phyloP scores from a whole-genome alignment of 2,113 vertebrate genomes.

The Austrofundulus limnaeus region DNA sequence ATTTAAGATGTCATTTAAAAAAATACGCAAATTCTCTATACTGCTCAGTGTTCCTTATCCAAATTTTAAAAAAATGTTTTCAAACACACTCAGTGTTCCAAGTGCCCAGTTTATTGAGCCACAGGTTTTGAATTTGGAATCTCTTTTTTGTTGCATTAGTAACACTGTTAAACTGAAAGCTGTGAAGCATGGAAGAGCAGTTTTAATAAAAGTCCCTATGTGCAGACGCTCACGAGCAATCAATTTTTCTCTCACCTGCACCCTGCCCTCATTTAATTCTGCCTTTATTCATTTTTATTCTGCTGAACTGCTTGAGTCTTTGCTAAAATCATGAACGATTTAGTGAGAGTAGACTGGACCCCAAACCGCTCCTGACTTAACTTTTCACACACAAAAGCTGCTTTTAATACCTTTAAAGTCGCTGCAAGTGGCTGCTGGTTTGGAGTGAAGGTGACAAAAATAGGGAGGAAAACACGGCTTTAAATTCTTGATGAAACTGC shows the following conservation, averaged over 20 bases:
- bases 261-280: slow-evolving; percentile 27
- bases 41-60: too few species aligned
- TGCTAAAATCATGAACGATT: slow-evolving; percentile 65
- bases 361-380: slow-evolving; percentile 68
- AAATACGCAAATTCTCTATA: too few species aligned
- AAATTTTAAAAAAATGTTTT: too few species aligned
- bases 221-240: slow-evolving; percentile 37
- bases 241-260: slow-evolving; percentile 38
- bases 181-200: slow-evolving; percentile 27
- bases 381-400: slow-evolving; percentile 68
- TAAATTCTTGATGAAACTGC: slow-evolving; percentile 77
- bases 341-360: slow-evolving; percentile 52
- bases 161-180: slow-evolving; percentile 6
- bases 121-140: slow-evolving; percentile 40
- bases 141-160: slow-evolving; percentile 33
- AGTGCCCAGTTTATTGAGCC: slow-evolving; percentile 24
- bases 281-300: slow-evolving; percentile 65
- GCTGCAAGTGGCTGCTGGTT: slow-evolving; percentile 40
- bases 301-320: slow-evolving; percentile 65
- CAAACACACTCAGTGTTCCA: slow-evolving; percentile 2
- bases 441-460: slow-evolving; percentile 64
- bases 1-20: too few species aligned
- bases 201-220: slow-evolving; percentile 22
- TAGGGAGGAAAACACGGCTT: slow-evolving; percentile 41
- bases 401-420: slow-evolving; percentile 69